Conservation (phyloP, 2,797 vertebrate genomes). For the Anguilla pacifica region DNA sequence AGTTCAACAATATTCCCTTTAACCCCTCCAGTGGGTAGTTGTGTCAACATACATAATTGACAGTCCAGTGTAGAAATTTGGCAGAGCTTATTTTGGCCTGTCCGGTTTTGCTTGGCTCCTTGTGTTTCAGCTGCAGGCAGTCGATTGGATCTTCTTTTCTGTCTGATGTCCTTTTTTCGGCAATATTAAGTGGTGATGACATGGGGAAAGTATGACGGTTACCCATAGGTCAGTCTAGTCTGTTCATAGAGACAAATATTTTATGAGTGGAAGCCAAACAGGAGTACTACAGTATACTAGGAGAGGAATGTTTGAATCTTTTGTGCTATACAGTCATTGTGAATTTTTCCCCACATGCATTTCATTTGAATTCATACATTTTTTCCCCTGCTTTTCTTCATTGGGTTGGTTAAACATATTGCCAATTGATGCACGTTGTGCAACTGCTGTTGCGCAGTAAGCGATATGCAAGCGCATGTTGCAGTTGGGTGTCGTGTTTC, state of each 20-base stretch:
- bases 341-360: not conserved
- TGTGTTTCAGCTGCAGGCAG: not conserved
- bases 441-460: not conserved
- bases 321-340: not conserved
- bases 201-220: not conserved
- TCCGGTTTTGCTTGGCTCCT: not conserved
- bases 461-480: not conserved
- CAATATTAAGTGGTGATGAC: not conserved
- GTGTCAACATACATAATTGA: not conserved
- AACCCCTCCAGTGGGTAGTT: not conserved
- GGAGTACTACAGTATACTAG: not conserved
- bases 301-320: not conserved
- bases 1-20: not conserved
- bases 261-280: not conserved
- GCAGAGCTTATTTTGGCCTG: not conserved
- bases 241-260: not conserved
- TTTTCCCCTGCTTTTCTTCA: not conserved
- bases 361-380: not conserved
- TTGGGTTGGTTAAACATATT: not conserved
- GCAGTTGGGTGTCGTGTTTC: not conserved
- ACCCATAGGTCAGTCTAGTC: not conserved
- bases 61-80: not conserved
- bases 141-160: not conserved
- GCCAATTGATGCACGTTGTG: not conserved
- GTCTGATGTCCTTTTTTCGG: not conserved